Base-by-base conservation (phyloP, 2,888 invertebrate species). In the Caenorhabditis angaria region DNA sequence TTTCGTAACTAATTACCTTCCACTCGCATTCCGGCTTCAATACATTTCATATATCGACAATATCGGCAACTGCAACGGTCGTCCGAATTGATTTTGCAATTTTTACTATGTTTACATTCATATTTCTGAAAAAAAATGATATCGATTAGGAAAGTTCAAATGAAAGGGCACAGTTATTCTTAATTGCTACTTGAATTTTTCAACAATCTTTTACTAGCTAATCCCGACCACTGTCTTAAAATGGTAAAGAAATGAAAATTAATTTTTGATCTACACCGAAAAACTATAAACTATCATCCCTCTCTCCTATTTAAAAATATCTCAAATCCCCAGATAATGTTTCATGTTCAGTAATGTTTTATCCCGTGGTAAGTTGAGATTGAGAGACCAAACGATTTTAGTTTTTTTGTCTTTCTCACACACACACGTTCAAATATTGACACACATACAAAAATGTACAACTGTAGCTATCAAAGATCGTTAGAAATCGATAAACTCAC, bases 31-130 rank as follows among this genome's bases (percentile, higher is more conserved):
- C 85, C 85, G 5, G 85, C 83, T 48, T 71, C 68, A 28, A 82
- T 50, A 61, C 85, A 85, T 35, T 82, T 82, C 58, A 63, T 64
- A 62, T 80, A 83, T n/a, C 85, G 77, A 29, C 85, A 85, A 10
- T 82, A 77, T 29, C 85, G 74, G 70, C 85, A 85, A 20, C 83
- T 75, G 56, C 85, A 86, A 6, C 85, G 63, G 1, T 74, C 82
- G 65, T 78, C 76, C 57, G 74, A 66, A 50, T 81, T 78, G 20
- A 85, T 78, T 28, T 76, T 70, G 65, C 85, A 85, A 32, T 72
- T 73, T 59, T 77, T 79, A 32, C 65, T 73, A 63, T 82, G 80
- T 28, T 85, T 83, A 56, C 85, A 85, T 0, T 68, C 67, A 61
- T 84, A 85, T 20, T 77, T 67, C 81, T 83, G 66, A 12, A 76